Evolutionary conservation across 2,797 vertebrate genomes (phyloP), one percentile per base, ranked within the genome.

Genomic region (Rachycentron canadum): DNA sequence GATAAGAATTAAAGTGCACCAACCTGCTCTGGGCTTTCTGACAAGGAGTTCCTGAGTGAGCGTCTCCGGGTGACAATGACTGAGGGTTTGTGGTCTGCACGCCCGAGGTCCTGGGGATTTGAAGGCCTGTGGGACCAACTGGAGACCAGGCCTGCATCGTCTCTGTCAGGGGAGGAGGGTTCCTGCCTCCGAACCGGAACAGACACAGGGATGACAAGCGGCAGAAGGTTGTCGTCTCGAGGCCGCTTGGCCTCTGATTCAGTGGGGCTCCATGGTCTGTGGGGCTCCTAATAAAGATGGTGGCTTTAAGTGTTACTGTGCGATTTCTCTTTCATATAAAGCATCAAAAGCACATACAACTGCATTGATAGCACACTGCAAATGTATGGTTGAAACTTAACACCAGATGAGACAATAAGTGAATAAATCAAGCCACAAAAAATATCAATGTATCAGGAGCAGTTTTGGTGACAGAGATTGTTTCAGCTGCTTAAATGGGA

Each of bases 191-290:
- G 95, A 72, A 99, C 98, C 0, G 98, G 98, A 62, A 99, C 98
- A 0, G 98, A 99, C 52, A 99, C 98, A 0, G 98, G 98, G 89
- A 99, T 99, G 85, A 99, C 96, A 38, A 99, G 96, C 2, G 98
- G 98, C 16, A 96, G 86, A 3, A 99, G 94, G 74, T 93, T 95
- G 79, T 98, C 98, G 32, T 98, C 97, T 25, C 96, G 94, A 1
- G 91, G 69, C 72, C 94, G 95, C 91, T 97, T 98, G 52, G 93
- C 89, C 73, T 95, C 90, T 0, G 84, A 88, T 62, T 87, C 85
- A 0, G 88, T 12, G 17, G 95, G 93, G 73, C 93, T 95, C 95
- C 95, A 95, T 2, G 94, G 92, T 43, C 93, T 85, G 85, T 89
- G 94, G 5, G 92, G 85, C 32, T 95, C 95, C 94, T 95, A 36